These are phyloP conservation scores for Entosphenus tridentatus DNA, from an alignment of 2,113 vertebrate genomes.

Conservation along the genomic window DNA sequence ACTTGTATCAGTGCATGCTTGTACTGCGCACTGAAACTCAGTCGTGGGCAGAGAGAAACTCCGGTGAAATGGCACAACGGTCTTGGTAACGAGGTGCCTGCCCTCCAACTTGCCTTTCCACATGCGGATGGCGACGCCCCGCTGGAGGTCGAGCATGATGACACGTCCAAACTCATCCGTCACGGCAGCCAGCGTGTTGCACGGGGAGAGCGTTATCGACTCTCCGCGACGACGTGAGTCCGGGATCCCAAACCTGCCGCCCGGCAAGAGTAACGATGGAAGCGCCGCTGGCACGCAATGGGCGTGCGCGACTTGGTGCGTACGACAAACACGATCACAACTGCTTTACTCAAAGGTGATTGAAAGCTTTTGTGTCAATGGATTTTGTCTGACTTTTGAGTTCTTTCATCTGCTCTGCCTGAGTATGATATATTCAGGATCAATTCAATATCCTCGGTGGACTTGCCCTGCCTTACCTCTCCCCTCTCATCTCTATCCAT, in stretches of 20 bases:
- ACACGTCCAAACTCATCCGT: slow-evolving; percentile 90
- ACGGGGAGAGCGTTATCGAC: slow-evolving; percentile 71
- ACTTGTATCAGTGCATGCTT: too few species aligned
- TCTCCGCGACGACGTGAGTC: slow-evolving; percentile 84
- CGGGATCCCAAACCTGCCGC: slow-evolving; percentile 61
- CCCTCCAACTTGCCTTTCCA: slow-evolving; percentile 53
- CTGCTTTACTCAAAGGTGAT: background rate
- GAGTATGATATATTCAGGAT: too few species aligned
- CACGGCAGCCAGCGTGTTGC: slow-evolving; percentile 74
- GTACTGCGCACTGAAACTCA: too few species aligned
- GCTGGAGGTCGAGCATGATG: slow-evolving; percentile 52
- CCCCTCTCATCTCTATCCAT: too few species aligned
- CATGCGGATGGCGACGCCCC: slow-evolving; percentile 74
- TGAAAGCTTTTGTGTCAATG: background rate
- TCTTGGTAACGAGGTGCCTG: too few species aligned
- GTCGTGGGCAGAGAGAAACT: too few species aligned
- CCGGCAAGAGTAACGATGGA: background rate
- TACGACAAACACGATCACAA: background rate
- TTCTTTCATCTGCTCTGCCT: background rate
- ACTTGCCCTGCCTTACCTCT: too few species aligned
- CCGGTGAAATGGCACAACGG: too few species aligned
- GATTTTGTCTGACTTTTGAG: background rate
- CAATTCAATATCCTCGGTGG: too few species aligned
- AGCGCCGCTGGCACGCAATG: background rate
- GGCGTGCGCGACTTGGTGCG: background rate